Base-by-base conservation (phyloP, 2,888 invertebrate genomes). In the Pherbina coryleti region DNA sequence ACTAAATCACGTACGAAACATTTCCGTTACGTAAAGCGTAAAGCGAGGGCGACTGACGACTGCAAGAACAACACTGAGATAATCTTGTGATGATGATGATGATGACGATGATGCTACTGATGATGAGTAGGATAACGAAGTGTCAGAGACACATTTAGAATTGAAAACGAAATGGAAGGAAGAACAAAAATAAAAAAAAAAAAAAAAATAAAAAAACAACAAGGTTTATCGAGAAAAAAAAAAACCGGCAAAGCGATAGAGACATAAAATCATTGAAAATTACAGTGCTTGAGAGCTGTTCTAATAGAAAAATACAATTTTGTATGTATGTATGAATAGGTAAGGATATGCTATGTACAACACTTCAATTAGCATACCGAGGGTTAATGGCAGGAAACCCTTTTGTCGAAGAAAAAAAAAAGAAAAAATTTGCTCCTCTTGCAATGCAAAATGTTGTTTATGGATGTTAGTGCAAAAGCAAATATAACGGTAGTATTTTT, bases 1-100 rank as follows among this genome's bases (percentile, higher is more conserved):
- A 84, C 83, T 84, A 87, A 86, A 87, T 86, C 86, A 87, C 86
- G 86, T 86, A 86, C 86, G 84, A 82, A 86, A 86, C 87, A 85
- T 86, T 86, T 86, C 85, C 83, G 83, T 84, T 83, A 67, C 76
- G 82, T 82, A 83, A 82, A 82, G 81, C 83, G 81, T 44, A 44
- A 44, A 44, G 77, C 80, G 81, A 81, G 79, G 78, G 62, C 64
- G n/a, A 77, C n/a, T 53, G 78, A 44, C 55, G 76, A 73, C 67
- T 78, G 31, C 34, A 64, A 64, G 7, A 31, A 17, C 17, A 28
- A 66, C 37, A 37, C 37, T 7, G 1, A 8, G 37, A 37, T 37
- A 37, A 1, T 1, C 37, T 37, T 37, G 37, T 8, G 69, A 22
- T 17, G 25, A 69, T 69, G 69, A 31, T 22, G 53, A 69, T 25